Evolutionary conservation across 1,140 invertebrate genomes (phyloP).

Genomic region (Trissolcus basalis): DNA sequence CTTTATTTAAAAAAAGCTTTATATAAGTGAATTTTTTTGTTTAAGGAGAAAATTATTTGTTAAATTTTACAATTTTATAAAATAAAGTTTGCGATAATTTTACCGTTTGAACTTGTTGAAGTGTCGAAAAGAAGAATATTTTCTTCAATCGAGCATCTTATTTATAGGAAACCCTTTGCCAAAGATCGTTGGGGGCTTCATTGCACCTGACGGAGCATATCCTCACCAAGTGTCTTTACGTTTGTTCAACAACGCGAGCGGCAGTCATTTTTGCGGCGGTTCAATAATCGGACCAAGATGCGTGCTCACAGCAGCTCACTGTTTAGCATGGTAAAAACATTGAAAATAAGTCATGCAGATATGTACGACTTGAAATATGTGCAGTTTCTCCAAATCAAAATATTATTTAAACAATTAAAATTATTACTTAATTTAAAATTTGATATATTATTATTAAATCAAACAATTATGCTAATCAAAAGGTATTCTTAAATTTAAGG

Average conservation of each 20-base stretch:
- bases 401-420: too few relatives aligned
- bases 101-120: too few relatives aligned
- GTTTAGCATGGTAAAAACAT: slow-evolving; percentile 56
- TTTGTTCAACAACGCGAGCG: slow-evolving; percentile 24
- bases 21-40: too few relatives aligned
- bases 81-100: too few relatives aligned
- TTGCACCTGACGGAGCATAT: slow-evolving; percentile 65
- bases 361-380: too few relatives aligned
- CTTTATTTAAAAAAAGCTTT: too few relatives aligned
- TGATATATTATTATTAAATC: not conserved
- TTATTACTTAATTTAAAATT: too few relatives aligned
- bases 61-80: too few relatives aligned
- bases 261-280: slow-evolving; percentile 76
- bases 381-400: not conserved
- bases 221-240: slow-evolving; percentile 74
- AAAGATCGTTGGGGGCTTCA: slow-evolving; percentile 58
- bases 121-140: not conserved
- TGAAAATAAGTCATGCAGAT: not conserved
- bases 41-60: too few relatives aligned
- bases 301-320: slow-evolving; percentile 78
- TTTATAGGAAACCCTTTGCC: slow-evolving; percentile 4
- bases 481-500: slow-evolving; percentile 10
- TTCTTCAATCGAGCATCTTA: not conserved
- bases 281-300: slow-evolving; percentile 74
- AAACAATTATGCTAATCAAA: too few relatives aligned